Base-by-base conservation (phyloP, 2,113 vertebrate species). In the Pao palembangensis region DNA sequence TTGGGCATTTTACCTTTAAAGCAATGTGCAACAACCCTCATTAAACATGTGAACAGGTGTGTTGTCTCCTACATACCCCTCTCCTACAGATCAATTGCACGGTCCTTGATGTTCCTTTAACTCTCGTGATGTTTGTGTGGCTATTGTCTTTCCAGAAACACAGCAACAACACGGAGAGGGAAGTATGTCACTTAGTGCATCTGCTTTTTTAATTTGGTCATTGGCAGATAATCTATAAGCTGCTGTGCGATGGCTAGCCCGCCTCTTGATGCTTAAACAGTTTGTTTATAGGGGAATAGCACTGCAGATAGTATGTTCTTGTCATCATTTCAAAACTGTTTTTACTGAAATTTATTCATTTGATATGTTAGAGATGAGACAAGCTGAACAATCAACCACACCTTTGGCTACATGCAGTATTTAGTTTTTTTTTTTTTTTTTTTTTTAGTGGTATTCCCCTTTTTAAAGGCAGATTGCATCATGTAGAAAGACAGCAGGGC, bases 121-220 rank as follows among this genome's bases (percentile, higher is more conserved):
- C 74, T 74, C 65, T 68, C 60, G 72, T 84, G 78, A 80, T 81
- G 55, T 87, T 82, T 87, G 65, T 88, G 80, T 89, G 81, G 88
- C 80, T 92, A 86, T 87, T 91, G 88, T 82, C 88, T 87, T 90
- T 91, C 75, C 91, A 92, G 91, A 91, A 86, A 91, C 90, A 86
- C 90, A 90, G 79, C 83, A 85, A 78, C 88, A 88, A 70, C 86
- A 86, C 84, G 90, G 89, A 84, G 83, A 83, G 75, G 87, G 87
- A 91, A 92, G 91, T 92, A 92, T 81, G 91, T 92, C 78, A 72
- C 67, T 73, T 67, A 83, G 78, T 73, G 58, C 71, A 18, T 79
- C 79, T 81, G 8, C 80, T 85, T 71, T 57, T 84, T 75, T 82
- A 15, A 70, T 56, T 81, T 55, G 77, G 53, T 85, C 66, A 84